Conservation (phyloP, 2,888 invertebrate genomes). For the Chymomyza caudatula region DNA sequence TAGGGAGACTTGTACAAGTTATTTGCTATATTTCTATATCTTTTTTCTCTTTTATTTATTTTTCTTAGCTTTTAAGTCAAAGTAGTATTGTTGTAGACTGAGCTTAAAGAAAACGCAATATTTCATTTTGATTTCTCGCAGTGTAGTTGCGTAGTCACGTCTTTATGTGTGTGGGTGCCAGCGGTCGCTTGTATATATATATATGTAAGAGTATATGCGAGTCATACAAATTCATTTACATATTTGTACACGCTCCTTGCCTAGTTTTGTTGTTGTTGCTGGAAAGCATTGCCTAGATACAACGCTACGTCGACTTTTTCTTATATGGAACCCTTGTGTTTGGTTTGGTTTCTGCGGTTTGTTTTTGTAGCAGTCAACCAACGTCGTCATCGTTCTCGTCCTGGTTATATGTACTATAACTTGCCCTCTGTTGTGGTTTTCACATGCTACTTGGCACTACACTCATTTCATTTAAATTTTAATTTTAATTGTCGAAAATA, state of each 20-base stretch:
- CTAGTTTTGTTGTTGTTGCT: background rate
- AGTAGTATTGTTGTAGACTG: no score
- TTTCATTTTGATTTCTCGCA: no score
- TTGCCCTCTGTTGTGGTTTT: conserved; percentile 60
- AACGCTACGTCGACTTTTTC: conserved; percentile 64
- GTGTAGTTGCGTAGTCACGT: no score
- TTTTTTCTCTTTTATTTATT: no score
- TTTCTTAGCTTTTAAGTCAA: no score
- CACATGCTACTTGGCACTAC: conserved; percentile 32
- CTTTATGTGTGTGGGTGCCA: conserved; percentile 23
- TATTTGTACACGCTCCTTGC: conserved; percentile 60
- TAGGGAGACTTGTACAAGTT: no score
- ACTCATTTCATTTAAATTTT: conserved; percentile 65
- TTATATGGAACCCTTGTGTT: conserved; percentile 68
- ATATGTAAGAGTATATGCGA: conserved; percentile 36
- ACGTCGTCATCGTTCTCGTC: background rate
- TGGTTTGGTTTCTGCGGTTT: conserved; percentile 67
- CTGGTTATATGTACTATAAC: conserved; percentile 8
- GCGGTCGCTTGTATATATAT: background rate
- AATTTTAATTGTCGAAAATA: conserved; percentile 72
- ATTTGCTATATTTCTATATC: no score
- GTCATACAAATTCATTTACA: conserved; percentile 69
- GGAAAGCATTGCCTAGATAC: conserved; percentile 34
- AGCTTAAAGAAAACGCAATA: no score
- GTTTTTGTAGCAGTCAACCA: conserved; percentile 45